Evolutionary conservation across 2,113 vertebrate species (phyloP).

Genomic region (Sciurus niger): DNA sequence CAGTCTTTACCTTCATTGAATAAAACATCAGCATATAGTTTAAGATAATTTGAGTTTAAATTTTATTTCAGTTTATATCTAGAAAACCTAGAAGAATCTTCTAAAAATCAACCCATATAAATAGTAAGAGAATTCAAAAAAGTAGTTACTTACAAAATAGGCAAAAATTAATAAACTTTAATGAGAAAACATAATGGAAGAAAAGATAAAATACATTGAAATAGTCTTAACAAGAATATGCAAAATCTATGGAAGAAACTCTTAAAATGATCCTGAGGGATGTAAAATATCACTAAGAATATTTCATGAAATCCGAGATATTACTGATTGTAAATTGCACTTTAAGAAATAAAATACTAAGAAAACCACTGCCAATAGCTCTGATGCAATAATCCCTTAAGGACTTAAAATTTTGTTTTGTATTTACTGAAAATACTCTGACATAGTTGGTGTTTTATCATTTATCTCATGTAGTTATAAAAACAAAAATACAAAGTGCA

Average conservation of each 20-base stretch:
- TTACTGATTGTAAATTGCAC: background rate
- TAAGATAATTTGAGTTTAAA: conserved; percentile 49
- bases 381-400: conserved; percentile 4
- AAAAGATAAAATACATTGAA: background rate
- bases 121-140: conserved; percentile 30
- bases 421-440: conserved; percentile 27
- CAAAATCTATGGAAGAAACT: conserved; percentile 55
- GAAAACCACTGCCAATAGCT: background rate
- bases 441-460: background rate
- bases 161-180: conserved; percentile 27
- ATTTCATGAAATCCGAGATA: conserved; percentile 12
- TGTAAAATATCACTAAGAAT: background rate
- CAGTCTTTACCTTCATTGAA: background rate
- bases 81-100: background rate
- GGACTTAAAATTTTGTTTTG: background rate
- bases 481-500: conserved; percentile 30
- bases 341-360: background rate
- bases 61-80: conserved; percentile 7
- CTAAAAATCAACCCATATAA: background rate
- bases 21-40: conserved; percentile 6
- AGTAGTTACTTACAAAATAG: conserved; percentile 27
- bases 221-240: conserved; percentile 28
- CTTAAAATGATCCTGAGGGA: conserved; percentile 4
- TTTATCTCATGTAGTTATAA: background rate
- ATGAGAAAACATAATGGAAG: conserved; percentile 32